Percentiles rank a stretch among this genome's conserved stretches.
Conservation (phyloP, 2,797 vertebrate genomes). For the Labeo calbasu region DNA sequence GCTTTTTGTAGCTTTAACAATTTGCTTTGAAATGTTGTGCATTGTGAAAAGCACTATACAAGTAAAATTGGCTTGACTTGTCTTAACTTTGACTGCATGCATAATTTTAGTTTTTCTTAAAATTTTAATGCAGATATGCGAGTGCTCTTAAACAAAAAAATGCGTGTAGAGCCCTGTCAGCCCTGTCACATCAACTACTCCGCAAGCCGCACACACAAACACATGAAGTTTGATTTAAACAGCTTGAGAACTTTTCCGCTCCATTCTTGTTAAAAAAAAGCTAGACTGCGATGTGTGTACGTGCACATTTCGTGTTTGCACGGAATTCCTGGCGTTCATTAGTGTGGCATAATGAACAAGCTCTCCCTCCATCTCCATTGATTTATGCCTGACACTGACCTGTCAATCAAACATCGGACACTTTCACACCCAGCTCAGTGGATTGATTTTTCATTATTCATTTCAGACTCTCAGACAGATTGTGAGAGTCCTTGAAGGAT, state of each 20-base stretch:
- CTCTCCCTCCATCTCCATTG: conserved; percentile 26
- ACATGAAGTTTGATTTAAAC: conserved; percentile 21
- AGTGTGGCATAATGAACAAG: conserved; percentile 35
- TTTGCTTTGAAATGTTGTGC: too few relatives aligned
- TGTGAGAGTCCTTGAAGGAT: conserved; percentile 53
- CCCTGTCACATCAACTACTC: not conserved
- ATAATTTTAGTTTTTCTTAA: not conserved
- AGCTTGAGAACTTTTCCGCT: conserved; percentile 8
- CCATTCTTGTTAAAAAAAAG: conserved; percentile 11
- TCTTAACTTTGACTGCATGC: not conserved
- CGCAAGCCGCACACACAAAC: not conserved
- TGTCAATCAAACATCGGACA: conserved; percentile 42
- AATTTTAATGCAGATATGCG: not conserved
- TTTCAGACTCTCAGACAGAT: conserved; percentile 54
- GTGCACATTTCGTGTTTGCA: conserved; percentile 6
- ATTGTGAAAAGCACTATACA: too few relatives aligned
- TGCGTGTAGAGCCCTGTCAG: not conserved
- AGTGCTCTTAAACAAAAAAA: not conserved
- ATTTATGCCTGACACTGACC: conserved; percentile 47
- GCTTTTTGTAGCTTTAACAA: not conserved
- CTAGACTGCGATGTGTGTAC: conserved; percentile 1
- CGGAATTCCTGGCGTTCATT: conserved; percentile 36
- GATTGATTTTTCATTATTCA: conserved; percentile 56
- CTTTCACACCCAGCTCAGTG: conserved; percentile 37
- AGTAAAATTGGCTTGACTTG: not conserved